phyloP scores from a whole-genome alignment of 2,113 vertebrate species.

The Eidolon helvum region DNA sequence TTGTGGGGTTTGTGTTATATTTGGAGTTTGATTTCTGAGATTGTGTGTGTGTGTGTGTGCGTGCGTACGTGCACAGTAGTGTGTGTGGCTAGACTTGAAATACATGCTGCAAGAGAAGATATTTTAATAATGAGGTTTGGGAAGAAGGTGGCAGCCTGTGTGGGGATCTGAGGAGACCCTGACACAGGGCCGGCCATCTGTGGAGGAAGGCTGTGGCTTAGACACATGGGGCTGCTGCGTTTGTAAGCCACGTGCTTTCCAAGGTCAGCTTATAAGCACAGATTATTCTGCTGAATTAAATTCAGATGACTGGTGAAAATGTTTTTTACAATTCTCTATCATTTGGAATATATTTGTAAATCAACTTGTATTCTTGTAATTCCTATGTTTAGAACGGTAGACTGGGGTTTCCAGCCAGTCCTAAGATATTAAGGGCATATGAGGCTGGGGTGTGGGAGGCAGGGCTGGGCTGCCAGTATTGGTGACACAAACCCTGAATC shows the following conservation, averaged over 20 bases:
- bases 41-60: background rate
- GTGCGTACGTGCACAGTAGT: background rate
- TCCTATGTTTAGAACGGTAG: background rate
- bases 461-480: background rate
- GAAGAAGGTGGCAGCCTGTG: background rate
- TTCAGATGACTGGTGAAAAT: constrained; percentile 7
- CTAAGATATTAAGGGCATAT: background rate
- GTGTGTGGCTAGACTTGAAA: background rate
- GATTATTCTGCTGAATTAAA: constrained; percentile 28
- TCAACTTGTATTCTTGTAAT: constrained; percentile 10
- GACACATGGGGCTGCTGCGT: fast-evolving
- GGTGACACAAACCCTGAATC: fast-evolving
- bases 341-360: constrained; percentile 55
- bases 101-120: background rate
- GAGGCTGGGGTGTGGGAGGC: background rate
- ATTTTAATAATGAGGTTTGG: background rate
- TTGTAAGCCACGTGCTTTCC: background rate
- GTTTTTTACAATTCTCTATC: background rate
- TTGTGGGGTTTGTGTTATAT: background rate
- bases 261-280: background rate
- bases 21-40: background rate
- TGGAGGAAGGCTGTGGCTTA: background rate
- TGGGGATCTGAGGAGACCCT: background rate
- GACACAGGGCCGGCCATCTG: background rate
- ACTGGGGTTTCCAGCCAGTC: background rate